Base-by-base conservation (phyloP, 2,888 invertebrate genomes). In the Oxytorus armatus region DNA sequence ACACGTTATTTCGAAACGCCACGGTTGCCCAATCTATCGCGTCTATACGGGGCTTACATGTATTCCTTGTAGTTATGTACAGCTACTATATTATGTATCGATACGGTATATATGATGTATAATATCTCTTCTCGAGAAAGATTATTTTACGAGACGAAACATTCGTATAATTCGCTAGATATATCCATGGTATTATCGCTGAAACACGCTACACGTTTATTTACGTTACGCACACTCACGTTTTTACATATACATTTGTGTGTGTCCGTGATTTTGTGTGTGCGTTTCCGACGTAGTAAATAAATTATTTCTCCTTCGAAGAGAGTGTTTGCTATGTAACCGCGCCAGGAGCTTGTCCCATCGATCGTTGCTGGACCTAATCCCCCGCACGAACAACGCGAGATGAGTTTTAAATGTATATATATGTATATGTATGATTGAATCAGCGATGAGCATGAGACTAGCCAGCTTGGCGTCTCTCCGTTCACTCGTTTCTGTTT, bases 401-500 rank as follows among this genome's bases (percentile, higher is more conserved):
- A 44, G 63, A 75, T 75, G 66, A 61, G 66, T 55, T 74, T 69
- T 18, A 65, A 57, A 42, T 25, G 29, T 53, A 8, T 11, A 53
- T 55, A 49, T 53, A 29, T 36, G n/a, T 76, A 57, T 33, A 63
- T 23, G 16, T 47, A 33, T 29, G n/a, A 1, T 63, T 42, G 69
- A 81, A 69, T 57, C 63, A 59, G 65, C 25, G 53, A 74, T 42
- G 44, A 63, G 75, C 49, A 61, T 63, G 53, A 75, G 76, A n/a
- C 82, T 63, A 82, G 82, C 78, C 82, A 82, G 81, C 82, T 76
- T 82, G 82, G 81, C 82, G 82, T 77, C 79, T 79, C 68, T 44
- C 16, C 49, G 53, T 29, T 10, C 68, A 49, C 63, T 16, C 36
- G n/a, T 42, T 59, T 73, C 36, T 36, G 29, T 29, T 5, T 29